phyloP scores from a whole-genome alignment of 2,888 invertebrate species.

The Tetranychus truncatus region DNA sequence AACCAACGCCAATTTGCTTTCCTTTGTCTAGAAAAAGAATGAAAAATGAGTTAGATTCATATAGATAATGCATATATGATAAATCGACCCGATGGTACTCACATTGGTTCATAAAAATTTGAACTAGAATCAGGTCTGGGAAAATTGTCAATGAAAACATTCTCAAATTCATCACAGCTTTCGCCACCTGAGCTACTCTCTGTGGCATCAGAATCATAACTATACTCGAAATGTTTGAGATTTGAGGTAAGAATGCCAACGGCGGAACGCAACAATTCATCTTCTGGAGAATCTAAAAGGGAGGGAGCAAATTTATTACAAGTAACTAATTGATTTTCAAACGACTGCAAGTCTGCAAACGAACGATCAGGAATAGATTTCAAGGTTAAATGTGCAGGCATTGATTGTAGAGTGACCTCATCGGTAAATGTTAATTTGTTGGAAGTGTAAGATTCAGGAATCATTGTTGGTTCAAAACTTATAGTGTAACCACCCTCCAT shows the following conservation, averaged over 20 bases:
- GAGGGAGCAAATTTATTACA: not conserved
- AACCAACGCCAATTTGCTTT: slow-evolving; percentile 36
- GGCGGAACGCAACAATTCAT: slow-evolving; percentile 39
- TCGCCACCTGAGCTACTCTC: slow-evolving; percentile 84
- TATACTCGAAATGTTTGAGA: slow-evolving; percentile 50
- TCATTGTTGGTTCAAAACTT: no score
- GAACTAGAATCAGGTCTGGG: slow-evolving; percentile 10
- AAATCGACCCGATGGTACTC: not conserved
- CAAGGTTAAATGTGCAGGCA: no score
- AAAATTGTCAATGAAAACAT: slow-evolving; percentile 16
- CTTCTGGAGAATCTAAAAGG: slow-evolving; percentile 29
- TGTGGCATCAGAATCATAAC: slow-evolving; percentile 77
- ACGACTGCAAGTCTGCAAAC: not conserved
- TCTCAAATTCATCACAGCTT: slow-evolving; percentile 63
- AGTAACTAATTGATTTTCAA: not conserved
- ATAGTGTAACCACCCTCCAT: no score
- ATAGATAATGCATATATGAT: not conserved
- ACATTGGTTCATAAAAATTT: not conserved
- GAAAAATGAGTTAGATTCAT: not conserved
- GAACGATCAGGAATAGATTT: not conserved
- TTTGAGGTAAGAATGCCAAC: slow-evolving; percentile 54
- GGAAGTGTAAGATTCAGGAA: no score
- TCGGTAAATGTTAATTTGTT: no score
- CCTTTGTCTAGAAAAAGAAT: slow-evolving; percentile 17
- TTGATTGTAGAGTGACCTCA: no score